Conservation (phyloP, 2,888 invertebrate species). For the Cryptops parisi region DNA sequence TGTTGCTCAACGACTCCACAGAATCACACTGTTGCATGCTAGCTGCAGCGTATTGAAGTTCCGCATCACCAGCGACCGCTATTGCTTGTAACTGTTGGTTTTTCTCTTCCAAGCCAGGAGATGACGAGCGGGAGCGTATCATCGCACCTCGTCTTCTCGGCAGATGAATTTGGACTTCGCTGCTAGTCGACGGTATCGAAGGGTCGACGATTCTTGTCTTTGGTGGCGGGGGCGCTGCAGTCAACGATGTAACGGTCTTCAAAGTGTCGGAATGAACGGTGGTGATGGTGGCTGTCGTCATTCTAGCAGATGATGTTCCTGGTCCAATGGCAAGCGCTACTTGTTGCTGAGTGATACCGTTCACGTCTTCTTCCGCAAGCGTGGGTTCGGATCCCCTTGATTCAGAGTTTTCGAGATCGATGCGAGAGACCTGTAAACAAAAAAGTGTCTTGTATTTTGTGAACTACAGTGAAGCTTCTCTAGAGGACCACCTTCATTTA, state of each 20-base stretch:
- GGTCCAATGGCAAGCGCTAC: not conserved
- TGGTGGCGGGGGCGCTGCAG: not conserved
- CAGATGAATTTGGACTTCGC: constrained; percentile 20
- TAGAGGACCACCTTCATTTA: no score
- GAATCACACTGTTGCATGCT: constrained; percentile 28
- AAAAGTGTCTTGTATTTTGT: not conserved
- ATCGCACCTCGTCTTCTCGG: constrained; percentile 26
- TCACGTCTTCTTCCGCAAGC: constrained; percentile 1
- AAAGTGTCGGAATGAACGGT: not conserved
- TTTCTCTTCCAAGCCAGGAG: constrained; percentile 29
- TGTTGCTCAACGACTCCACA: constrained; percentile 33
- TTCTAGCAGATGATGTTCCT: not conserved
- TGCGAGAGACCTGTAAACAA: not conserved
- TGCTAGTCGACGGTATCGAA: constrained; percentile 27
- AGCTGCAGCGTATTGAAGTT: constrained; percentile 31
- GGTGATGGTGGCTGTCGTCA: not conserved
- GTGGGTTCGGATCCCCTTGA: not conserved
- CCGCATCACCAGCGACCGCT: no score
- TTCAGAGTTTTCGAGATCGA: constrained; percentile 3
- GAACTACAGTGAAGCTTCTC: no score
- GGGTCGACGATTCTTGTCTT: not conserved
- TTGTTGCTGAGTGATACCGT: not conserved
- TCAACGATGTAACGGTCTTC: not conserved
- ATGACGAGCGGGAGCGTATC: constrained; percentile 28
- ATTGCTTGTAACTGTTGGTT: no score